These are phyloP conservation scores for Balaenoptera acutorostrata DNA, from an alignment of 2,113 vertebrate genomes.

Conservation along the genomic window DNA sequence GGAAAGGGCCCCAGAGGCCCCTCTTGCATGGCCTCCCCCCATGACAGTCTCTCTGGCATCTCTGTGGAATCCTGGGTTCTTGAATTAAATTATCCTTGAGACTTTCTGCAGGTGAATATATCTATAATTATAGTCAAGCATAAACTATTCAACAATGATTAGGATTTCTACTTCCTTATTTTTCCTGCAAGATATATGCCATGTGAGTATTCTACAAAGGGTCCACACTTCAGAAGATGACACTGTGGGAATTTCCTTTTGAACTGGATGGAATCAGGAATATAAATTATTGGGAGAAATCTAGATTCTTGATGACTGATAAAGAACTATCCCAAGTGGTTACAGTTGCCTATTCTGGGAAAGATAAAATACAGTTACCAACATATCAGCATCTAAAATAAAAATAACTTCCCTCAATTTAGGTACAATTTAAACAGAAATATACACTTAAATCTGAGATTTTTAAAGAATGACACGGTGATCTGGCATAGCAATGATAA, in stretches of 20 bases:
- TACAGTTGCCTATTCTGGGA: background rate
- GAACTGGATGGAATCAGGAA: background rate
- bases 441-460: background rate
- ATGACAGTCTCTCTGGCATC: background rate
- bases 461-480: background rate
- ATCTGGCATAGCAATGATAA: background rate
- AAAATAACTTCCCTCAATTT: conserved; percentile 10
- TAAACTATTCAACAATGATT: background rate
- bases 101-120: background rate
- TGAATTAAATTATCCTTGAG: background rate
- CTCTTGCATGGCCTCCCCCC: too few relatives aligned
- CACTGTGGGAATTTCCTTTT: background rate
- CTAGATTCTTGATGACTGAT: background rate
- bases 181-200: background rate
- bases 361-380: background rate
- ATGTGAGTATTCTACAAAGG: background rate
- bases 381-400: background rate
- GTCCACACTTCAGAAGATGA: background rate
- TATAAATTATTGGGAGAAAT: background rate
- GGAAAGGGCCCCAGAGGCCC: background rate
- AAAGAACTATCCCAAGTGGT: background rate
- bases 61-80: background rate
- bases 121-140: background rate
- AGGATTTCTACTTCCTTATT: background rate
- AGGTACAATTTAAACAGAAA: background rate